Conservation (phyloP, 2,888 invertebrate species). For the Acronicta psi region DNA sequence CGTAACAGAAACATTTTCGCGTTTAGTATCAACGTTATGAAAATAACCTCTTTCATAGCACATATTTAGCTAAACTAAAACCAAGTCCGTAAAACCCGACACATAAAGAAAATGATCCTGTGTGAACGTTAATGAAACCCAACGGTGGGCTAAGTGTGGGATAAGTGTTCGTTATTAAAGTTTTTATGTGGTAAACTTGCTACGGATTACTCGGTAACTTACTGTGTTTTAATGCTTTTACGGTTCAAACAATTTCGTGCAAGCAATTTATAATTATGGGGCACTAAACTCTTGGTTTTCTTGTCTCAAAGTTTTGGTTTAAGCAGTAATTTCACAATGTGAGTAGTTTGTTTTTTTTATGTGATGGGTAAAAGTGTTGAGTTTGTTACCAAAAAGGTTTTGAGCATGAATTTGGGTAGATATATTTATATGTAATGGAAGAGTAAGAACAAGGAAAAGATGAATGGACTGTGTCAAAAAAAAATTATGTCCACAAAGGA, state of each 20-base stretch:
- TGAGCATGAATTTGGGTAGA: too few relatives aligned
- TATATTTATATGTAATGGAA: too few relatives aligned
- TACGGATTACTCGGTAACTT: constrained; percentile 13
- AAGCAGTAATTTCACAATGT: constrained; percentile 7
- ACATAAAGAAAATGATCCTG: constrained; percentile 37
- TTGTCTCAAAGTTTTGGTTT: constrained; percentile 21
- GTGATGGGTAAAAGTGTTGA: too few relatives aligned
- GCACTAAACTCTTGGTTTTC: constrained; percentile 24
- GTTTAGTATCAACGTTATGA: constrained; percentile 11
- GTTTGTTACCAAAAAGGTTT: too few relatives aligned
- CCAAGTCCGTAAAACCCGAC: constrained; percentile 17
- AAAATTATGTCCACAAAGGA: too few relatives aligned
- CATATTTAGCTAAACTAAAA: constrained; percentile 24
- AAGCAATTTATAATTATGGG: constrained; percentile 50
- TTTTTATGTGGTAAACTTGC: constrained; percentile 44
- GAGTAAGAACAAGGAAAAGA: too few relatives aligned
- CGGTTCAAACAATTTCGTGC: constrained; percentile 44
- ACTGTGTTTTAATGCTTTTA: constrained; percentile 46
- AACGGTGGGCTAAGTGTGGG: constrained; percentile 36
- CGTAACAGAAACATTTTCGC: constrained; percentile 1
- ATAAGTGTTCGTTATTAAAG: constrained; percentile 50
- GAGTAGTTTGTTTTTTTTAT: background rate
- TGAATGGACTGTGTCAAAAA: too few relatives aligned
- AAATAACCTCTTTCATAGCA: constrained; percentile 16
- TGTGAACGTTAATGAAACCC: constrained; percentile 37